These are phyloP conservation scores for Sphaerophoria taeniata DNA, from an alignment of 2,888 invertebrate genomes.

Conservation along the genomic window DNA sequence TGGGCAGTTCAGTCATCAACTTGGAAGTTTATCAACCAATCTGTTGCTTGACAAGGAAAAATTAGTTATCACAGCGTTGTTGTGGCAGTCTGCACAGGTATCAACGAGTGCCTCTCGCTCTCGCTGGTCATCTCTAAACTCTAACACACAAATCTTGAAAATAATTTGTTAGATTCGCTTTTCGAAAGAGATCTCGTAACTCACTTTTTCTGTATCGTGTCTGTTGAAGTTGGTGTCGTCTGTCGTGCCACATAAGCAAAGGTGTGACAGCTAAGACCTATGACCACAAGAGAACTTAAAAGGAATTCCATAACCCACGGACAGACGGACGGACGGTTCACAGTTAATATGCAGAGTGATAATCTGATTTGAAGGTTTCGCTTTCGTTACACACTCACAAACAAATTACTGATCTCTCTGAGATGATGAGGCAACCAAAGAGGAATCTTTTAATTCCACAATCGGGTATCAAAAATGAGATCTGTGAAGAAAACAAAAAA, in stretches of 20 bases:
- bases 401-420: not conserved
- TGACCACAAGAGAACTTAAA: slow-evolving; percentile 47
- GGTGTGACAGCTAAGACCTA: slow-evolving; percentile 63
- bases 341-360: slow-evolving; percentile 48
- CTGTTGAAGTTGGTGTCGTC: slow-evolving; percentile 30
- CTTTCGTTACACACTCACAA: slow-evolving; percentile 50
- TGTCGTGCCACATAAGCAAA: no score
- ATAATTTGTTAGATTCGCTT: slow-evolving; percentile 70
- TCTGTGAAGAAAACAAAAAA: no score
- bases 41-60: slow-evolving; percentile 60
- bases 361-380: slow-evolving; percentile 70
- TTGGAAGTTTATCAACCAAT: slow-evolving; percentile 52
- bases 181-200: slow-evolving; percentile 65
- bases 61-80: slow-evolving; percentile 53
- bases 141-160: slow-evolving; percentile 55
- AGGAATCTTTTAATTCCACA: slow-evolving; percentile 66
- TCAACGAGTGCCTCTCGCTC: slow-evolving; percentile 34
- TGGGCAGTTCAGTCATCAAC: slow-evolving; percentile 2
- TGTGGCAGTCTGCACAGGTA: slow-evolving; percentile 24
- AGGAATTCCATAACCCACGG: slow-evolving; percentile 63
- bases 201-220: slow-evolving; percentile 45
- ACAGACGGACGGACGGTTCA: slow-evolving; percentile 15
- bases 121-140: slow-evolving; percentile 16
- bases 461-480: slow-evolving; percentile 69
- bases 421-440: slow-evolving; percentile 26